Evolutionary conservation across 2,888 invertebrate species (phyloP).

Genomic region (Metalampra italica): DNA sequence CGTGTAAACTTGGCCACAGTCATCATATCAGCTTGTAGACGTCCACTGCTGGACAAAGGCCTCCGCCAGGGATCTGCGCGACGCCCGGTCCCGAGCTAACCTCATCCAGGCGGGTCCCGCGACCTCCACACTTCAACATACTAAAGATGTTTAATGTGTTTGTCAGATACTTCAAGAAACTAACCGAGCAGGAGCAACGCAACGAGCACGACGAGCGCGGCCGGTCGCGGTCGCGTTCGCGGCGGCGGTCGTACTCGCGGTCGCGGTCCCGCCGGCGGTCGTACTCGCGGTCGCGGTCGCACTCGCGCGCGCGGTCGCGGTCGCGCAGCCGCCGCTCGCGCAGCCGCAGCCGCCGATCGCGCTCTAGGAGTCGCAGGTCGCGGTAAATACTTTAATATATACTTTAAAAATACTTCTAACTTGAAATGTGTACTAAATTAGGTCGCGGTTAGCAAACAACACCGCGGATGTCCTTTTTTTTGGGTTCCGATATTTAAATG

Average conservation of each 20-base stretch:
- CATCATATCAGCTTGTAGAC: too few relatives aligned
- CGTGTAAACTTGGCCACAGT: too few relatives aligned
- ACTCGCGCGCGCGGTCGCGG: constrained; percentile 27
- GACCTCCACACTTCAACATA: too few relatives aligned
- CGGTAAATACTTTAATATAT: constrained; percentile 8
- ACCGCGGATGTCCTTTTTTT: too few relatives aligned
- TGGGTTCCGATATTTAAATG: too few relatives aligned
- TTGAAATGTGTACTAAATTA: too few relatives aligned
- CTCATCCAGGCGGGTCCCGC: too few relatives aligned
- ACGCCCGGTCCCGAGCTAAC: too few relatives aligned
- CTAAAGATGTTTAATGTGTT: not conserved
- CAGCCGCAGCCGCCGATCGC: constrained; percentile 29
- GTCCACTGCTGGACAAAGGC: too few relatives aligned
- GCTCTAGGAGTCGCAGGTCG: constrained; percentile 48
- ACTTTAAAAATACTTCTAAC: too few relatives aligned
- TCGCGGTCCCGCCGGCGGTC: constrained; percentile 39
- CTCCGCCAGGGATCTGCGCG: too few relatives aligned
- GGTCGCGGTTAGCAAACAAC: too few relatives aligned
- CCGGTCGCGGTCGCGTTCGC: constrained; percentile 39
- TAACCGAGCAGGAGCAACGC: constrained; percentile 75
- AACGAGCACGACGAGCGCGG: constrained; percentile 65
- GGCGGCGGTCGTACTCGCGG: constrained; percentile 36
- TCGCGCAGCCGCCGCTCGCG: constrained; percentile 40
- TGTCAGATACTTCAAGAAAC: constrained; percentile 78
- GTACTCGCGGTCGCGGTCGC: constrained; percentile 46